Evolutionary conservation across 2,888 invertebrate genomes (phyloP), one percentile per base, ranked within the genome.

Genomic region (Eilema caniola): DNA sequence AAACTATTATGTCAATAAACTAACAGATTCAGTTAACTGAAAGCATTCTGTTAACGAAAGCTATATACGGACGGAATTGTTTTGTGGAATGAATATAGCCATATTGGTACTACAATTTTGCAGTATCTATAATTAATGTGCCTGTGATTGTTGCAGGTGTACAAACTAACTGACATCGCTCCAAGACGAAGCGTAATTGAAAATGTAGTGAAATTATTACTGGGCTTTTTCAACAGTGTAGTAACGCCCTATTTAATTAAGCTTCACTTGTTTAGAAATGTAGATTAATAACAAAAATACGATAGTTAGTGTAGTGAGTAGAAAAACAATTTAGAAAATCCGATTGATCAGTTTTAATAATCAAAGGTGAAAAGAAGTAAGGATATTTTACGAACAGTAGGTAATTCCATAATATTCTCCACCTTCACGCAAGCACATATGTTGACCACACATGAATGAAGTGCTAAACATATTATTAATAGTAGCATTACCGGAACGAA

Each of bases 1-100:
- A 81, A 89, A 85, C 87, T 87, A 86, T 89, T 87, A 87, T 84
- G 86, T 89, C 88, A 88, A 86, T 89, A 87, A 88, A 88, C 83
- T 80, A 88, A 87, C 86, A 83, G 81, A 80, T 76, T 79, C 84
- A 78, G 83, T 87, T 89, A 89, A 91, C 91, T 89, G 88, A 88
- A 87, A 80, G 80, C 71, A 83, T 86, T 86, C 78, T 79, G 74
- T 84, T 85, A 84, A 85, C 83, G 77, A 85, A 85, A 76, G 74
- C 77, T 82, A 77, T 78, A 69, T 64, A 73, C 33, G 59, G 65
- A 65, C 37, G 67, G 71, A 70, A 68, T 62, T 65, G 68, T 72
- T 71, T 65, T 62, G 5, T 28, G 5, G 64, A 53, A 56, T n/a
- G 63, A 57, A 56, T 61, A 62, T 37, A 60, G 12, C 62, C 64